Base-by-base conservation (phyloP, 1,140 invertebrate species). In the Chymomyza costata region DNA sequence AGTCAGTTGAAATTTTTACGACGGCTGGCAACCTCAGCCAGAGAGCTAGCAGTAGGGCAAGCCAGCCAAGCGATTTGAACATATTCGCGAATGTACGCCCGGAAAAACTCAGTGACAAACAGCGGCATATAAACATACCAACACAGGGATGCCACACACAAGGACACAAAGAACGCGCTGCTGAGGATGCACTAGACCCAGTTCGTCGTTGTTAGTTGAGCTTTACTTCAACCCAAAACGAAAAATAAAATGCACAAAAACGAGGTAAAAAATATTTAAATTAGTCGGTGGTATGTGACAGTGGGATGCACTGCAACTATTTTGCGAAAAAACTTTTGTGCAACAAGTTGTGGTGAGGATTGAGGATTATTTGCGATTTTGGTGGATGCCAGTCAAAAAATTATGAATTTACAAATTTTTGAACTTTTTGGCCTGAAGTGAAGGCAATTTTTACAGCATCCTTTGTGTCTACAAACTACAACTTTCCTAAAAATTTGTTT, bases 141-240 rank as follows among this genome's bases (percentile, higher is more conserved):
- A 56, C 49, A 44, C 69, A 61, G 46, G 37, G 25, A 35, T n/a
- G 25, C 28, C 31, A 35, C 15, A 44, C 43, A 37, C 46, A 8
- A 41, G 51, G 40, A 57, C 25, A 50, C 15, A 13, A 21, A 43
- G 10, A n/a, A 8, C 37, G 52, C 30, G 37, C 54, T 76, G 65
- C 51, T 39, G 61, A 65, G 65, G 70, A 66, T 76, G 71, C 71
- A 76, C 61, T 65, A 63, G 61, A 65, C 65, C 62, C 71, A 65
- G 68, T 73, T 74, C 65, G 35, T n/a, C 2, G 21, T 19, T 21
- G 8, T 34, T 30, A 16, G 30, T 17, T 1, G n/a, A 51, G 57
- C 34, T 67, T 68, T 53, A 54, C 46, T 60, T 54, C 21, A 43
- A 25, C 8, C 39, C 37, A 34, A 45, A 35, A 14, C 47, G 14